Evolutionary conservation across 2,888 invertebrate genomes (phyloP), one percentile per base, ranked within the genome.

Genomic region (Antheraea yamamai): DNA sequence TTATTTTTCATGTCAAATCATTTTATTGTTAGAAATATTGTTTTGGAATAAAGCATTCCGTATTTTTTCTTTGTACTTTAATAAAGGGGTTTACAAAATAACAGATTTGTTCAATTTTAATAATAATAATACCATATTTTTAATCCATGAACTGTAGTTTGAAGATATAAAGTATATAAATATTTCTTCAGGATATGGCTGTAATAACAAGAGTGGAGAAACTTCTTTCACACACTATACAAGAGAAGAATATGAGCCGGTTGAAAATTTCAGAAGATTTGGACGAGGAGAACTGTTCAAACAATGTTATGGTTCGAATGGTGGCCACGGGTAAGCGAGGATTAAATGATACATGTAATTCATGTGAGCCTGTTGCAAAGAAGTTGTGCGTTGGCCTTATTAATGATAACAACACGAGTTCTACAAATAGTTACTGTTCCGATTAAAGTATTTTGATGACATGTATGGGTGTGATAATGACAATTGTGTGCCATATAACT

Each of bases 321-420:
- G 86, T 89, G 2, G 82, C 81, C 4, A 58, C 87, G 0, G 86
- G 84, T 12, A 94, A 95, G 78, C 85, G 94, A 12, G 84, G 84
- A 0, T 79, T 91, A 2, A 93, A 92, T 51, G 85, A 89, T 78
- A 89, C 86, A 75, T 90, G 73, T 78, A 91, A 80, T 76, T 90
- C 92, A 0, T 85, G 86, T 76, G 92, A 94, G 81, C 95, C 95
- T 0, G 79, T 87, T 16, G 87, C 93, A 1, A 95, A 95, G 81
- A 93, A 89, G 79, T 73, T 90, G 16, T 84, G 89, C 73, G 76
- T 88, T 2, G 88, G 79, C 7, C 47, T 80, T n/a, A 81, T 79
- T 39, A 72, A 77, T 20, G 83, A 84, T 61, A 86, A 90, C 74
- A 89, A 91, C 75, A 90, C 91, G 0, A 88, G 80, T 76, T 92